Base-by-base conservation (phyloP, 2,888 invertebrate genomes). In the Cheilosia urbana region DNA sequence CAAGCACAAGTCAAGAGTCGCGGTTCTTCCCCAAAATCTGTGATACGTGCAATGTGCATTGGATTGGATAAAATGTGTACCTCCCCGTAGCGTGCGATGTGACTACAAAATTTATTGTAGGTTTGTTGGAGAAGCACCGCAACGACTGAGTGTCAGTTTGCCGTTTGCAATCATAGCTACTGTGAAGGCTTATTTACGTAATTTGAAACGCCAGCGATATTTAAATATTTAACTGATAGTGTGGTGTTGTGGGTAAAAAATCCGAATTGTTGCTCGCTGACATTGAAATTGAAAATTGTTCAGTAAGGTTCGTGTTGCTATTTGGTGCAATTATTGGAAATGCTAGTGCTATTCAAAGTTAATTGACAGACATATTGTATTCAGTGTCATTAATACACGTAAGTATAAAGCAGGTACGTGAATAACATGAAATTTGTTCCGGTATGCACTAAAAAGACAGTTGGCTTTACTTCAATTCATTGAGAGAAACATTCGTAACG, bases 21-120 rank as follows among this genome's bases (percentile, higher is more conserved):
- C 79, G 83, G 79, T 79, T 63, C 69, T 79, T 84, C 83, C 83
- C 83, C 75, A 79, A 55, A 66, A 72, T 68, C 19, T 21, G 63
- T 65, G 71, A 27, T 62, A 55, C 21, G 5, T 51, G 51, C 51
- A 24, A 55, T 17, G 5, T 51, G 51, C 51, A 24, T 24, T 15
- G 21, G 15, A 27, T 24, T 21, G 24, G 51, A 51, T 51, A 4
- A 15, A 15, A 24, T 13, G 24, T 19, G 57, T 57, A 58, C 37
- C 24, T 51, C 49, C 49, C 49, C 19, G 11, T 49, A 11, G 51
- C 24, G 9, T 19, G 6, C 15, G 24, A 51, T 51, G 6, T 27
- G 51, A 13, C 15, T 13, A 24, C 13, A 15, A 15, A 15, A 3
- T 24, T 73, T 83, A 68, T 79, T 65, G 75, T 65, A 69, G 65